Evolutionary conservation across 2,888 invertebrate species (phyloP), one percentile per base, ranked within the genome.

Genomic region (Phrixothrix hirtus): DNA sequence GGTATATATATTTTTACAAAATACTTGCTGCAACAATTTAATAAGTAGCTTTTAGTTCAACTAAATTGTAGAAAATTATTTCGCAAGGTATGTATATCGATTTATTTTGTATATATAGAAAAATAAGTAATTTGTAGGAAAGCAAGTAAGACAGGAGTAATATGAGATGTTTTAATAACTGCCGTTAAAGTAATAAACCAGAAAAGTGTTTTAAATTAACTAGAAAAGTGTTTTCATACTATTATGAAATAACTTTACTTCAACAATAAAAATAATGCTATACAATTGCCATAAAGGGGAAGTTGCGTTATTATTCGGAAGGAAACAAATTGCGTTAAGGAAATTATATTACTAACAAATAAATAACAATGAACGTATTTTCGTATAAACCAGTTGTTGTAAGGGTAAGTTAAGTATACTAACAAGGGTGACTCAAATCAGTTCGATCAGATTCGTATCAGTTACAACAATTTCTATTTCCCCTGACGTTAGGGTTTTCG

Each of bases 261-360:
- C 41, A 41, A 41, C 41, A 41, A 17, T 41, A 30, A 30, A 41
- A 41, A 41, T 41, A 31, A 41, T 31, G 41, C 12, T 31, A 41
- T 11, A 39, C 29, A 41, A 31, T 30, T 29, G 29, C 17, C 17
- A 17, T 12, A 41, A 21, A 9, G 31, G 30, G 31, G 41, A 41
- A 41, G 31, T 31, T 41, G 31, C 11, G 41, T 31, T 41, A 41
- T 41, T 30, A 41, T n/a, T 30, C 30, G 42, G 42, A 32, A 32
- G 42, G 34, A 43, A 43, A 34, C 34, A 43, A 32, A 43, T 43
- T 43, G 42, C 42, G 42, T 43, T 43, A 43, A 32, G 32, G 34
- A 34, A 47, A 47, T 39, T 27, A 47, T 34, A 48, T 42, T 48
- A 29, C 34, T 12, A 48, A 41, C 41, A 41, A 48, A 48, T 35